Conservation (phyloP, 2,113 vertebrate genomes). For the Agelaius tricolor region DNA sequence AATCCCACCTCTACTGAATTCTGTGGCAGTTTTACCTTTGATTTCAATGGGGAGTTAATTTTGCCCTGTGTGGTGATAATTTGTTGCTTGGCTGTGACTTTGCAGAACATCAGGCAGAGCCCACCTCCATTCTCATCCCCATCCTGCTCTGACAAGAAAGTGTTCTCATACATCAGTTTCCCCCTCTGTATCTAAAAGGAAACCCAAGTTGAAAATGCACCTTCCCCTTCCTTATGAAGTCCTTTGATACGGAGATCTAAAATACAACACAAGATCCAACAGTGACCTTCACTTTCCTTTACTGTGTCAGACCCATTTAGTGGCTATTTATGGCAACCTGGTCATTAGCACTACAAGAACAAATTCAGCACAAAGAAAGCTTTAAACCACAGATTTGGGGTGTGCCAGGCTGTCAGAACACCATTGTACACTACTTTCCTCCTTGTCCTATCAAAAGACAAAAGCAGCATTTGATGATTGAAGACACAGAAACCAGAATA, state of each 20-base stretch:
- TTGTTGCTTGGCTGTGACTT: neutral
- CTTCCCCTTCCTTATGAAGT: neutral
- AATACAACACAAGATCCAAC: neutral
- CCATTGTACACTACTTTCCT: conserved; percentile 41
- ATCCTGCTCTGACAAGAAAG: neutral
- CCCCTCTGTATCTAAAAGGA: neutral
- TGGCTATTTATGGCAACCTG: conserved; percentile 53
- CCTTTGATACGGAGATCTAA: conserved; percentile 42
- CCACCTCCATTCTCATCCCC: neutral
- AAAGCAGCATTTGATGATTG: conserved; percentile 49
- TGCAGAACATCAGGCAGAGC: neutral
- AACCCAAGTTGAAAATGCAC: neutral
- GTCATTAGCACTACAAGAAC: conserved; percentile 57
- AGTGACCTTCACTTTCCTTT: conserved; percentile 19
- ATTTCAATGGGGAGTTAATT: neutral
- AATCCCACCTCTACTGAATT: neutral
- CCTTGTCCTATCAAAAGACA: conserved; percentile 21
- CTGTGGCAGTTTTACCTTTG: neutral
- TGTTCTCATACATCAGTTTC: neutral
- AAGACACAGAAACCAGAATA: conserved; percentile 47
- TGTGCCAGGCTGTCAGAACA: conserved; percentile 15
- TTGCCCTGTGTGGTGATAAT: neutral
- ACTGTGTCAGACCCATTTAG: neutral
- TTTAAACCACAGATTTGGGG: conserved; percentile 35
- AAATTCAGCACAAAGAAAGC: conserved; percentile 47